A percentile compares a stretch with the other conserved stretches of the same genome.
phyloP scores from a whole-genome alignment of 1,140 invertebrate genomes.

The Drosophila punjabiensis region DNA sequence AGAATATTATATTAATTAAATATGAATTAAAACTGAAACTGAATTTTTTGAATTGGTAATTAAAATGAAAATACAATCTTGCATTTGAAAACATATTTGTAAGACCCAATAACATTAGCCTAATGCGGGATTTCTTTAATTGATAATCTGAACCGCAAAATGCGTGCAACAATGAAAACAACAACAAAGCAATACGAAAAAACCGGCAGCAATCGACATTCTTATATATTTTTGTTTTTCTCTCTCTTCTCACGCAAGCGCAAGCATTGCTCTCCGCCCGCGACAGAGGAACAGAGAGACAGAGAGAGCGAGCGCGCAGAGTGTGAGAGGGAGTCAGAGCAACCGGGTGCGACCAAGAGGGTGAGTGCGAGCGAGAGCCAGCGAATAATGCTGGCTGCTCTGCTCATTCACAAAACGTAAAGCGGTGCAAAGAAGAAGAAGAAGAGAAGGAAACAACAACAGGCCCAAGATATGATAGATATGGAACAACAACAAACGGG shows the following conservation, averaged over 20 bases:
- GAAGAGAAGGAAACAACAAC: slow-evolving; percentile 49
- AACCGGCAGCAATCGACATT: slow-evolving; percentile 47
- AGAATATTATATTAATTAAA: not conserved
- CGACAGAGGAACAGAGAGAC: not conserved
- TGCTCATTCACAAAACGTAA: slow-evolving; percentile 75
- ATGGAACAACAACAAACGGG: slow-evolving; percentile 70
- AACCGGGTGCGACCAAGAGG: slow-evolving; percentile 18
- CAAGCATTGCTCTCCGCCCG: slow-evolving; percentile 17
- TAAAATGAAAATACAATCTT: not conserved
- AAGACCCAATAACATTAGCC: not conserved
- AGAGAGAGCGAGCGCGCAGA: not conserved
- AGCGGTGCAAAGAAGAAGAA: slow-evolving; percentile 32
- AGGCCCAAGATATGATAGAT: slow-evolving; percentile 78
- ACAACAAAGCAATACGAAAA: slow-evolving; percentile 14
- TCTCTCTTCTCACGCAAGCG: slow-evolving; percentile 29
- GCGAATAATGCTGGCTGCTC: slow-evolving; percentile 40
- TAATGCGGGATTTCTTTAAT: slow-evolving; percentile 24
- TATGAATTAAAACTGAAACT: too few species aligned
- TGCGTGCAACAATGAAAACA: slow-evolving; percentile 30
- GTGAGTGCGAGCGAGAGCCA: slow-evolving; percentile 28
- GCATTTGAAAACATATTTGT: not conserved
- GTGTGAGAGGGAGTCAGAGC: slow-evolving; percentile 10
- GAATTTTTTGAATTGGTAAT: not conserved
- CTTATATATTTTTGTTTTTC: slow-evolving; percentile 22
- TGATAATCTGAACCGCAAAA: slow-evolving; percentile 20